These are phyloP conservation scores for Petrocephalus zakoni DNA, from an alignment of 2,113 vertebrate species.

Conservation along the genomic window DNA sequence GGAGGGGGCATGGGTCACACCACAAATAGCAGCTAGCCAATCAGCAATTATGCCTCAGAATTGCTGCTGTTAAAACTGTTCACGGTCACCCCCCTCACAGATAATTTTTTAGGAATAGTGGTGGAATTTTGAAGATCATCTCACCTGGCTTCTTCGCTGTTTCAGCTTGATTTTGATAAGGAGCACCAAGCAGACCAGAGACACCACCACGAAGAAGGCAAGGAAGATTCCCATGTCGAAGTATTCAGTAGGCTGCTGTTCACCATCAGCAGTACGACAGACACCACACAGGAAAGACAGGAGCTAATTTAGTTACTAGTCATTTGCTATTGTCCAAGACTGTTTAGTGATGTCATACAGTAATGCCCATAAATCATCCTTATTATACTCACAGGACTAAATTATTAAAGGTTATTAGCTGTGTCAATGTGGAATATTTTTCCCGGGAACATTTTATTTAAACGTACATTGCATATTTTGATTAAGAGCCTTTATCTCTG, in stretches of 20 bases:
- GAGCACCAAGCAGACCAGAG: conserved; percentile 92
- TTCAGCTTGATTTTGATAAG: conserved; percentile 99
- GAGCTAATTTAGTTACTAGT: not conserved
- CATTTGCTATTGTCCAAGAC: not conserved
- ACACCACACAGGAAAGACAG: not conserved
- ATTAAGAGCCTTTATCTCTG: not conserved
- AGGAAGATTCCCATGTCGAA: conserved; percentile 99
- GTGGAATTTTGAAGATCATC: not conserved
- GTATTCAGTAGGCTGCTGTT: conserved; percentile 92
- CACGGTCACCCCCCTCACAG: not conserved
- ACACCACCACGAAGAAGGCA: conserved; percentile 96
- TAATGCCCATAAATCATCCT: not conserved
- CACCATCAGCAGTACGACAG: conserved; percentile 27
- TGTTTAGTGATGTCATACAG: not conserved
- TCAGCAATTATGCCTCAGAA: not conserved
- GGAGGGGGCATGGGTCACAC: not conserved
- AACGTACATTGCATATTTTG: not conserved
- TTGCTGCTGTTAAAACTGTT: not conserved
- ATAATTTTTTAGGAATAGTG: not conserved
- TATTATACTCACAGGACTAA: not conserved
- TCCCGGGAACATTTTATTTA: not conserved
- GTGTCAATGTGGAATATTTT: not conserved
- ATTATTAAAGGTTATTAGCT: not conserved
- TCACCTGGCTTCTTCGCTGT: conserved; percentile 92
- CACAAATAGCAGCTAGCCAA: not conserved